These are phyloP conservation scores for Blastobasis lacticolella DNA, from an alignment of 2,888 invertebrate genomes.

Conservation along the genomic window DNA sequence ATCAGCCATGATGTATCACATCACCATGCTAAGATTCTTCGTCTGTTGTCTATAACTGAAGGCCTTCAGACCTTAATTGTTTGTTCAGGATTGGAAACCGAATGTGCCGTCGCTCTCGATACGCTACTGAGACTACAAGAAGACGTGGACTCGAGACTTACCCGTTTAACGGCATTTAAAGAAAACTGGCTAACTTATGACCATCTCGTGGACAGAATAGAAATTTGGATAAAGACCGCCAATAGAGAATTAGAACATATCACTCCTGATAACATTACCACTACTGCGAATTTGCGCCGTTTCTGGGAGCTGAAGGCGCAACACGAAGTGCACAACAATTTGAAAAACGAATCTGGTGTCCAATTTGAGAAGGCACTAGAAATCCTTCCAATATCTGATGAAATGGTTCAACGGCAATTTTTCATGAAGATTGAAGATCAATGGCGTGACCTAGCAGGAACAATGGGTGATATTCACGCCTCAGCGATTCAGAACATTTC, in stretches of 20 bases:
- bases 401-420: constrained; percentile 86
- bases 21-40: constrained; percentile 84
- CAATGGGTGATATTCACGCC: constrained; percentile 78
- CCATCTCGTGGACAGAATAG: constrained; percentile 80
- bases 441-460: constrained; percentile 79
- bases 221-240: constrained; percentile 83
- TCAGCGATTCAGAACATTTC: constrained; percentile 81
- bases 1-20: constrained; percentile 85
- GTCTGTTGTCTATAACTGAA: constrained; percentile 82
- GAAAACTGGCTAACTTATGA: constrained; percentile 87
- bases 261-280: constrained; percentile 76
- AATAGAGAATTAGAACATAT: constrained; percentile 81
- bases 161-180: constrained; percentile 81
- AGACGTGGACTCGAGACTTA: constrained; percentile 82
- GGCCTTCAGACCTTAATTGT: constrained; percentile 83
- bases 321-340: constrained; percentile 86
- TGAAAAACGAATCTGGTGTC: constrained; percentile 81
- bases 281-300: constrained; percentile 82
- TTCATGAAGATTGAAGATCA: constrained; percentile 85
- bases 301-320: constrained; percentile 94
- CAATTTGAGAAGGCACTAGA: constrained; percentile 85
- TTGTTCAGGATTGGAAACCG: constrained; percentile 83
- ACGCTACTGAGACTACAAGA: constrained; percentile 83
- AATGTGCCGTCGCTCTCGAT: constrained; percentile 82
- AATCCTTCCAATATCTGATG: constrained; percentile 88